phyloP scores from a whole-genome alignment of 2,797 vertebrate species.

The Tenualosa ilisha region DNA sequence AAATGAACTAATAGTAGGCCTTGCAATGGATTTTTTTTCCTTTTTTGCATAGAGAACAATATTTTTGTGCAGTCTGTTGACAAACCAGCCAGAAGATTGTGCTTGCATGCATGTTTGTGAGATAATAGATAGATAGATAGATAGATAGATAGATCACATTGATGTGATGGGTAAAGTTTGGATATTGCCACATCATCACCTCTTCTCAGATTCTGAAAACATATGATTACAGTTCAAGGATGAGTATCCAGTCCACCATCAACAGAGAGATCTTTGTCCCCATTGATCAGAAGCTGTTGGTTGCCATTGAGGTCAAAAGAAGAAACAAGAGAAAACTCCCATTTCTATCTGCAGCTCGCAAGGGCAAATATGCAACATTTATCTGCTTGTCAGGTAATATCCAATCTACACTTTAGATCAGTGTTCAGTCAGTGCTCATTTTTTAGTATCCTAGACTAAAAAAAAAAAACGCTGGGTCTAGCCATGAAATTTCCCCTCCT shows the following conservation, averaged over 20 bases:
- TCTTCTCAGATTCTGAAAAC: neutral
- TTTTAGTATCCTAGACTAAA: too few species aligned
- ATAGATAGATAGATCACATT: too few species aligned
- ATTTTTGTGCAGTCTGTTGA: neutral
- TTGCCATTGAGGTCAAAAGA: slow-evolving; percentile 88
- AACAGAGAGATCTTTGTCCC: slow-evolving; percentile 91
- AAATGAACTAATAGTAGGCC: too few species aligned
- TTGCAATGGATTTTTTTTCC: too few species aligned
- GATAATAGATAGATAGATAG: too few species aligned
- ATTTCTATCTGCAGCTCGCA: slow-evolving; percentile 83
- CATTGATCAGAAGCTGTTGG: slow-evolving; percentile 87
- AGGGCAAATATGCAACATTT: slow-evolving; percentile 87
- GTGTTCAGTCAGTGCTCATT: too few species aligned
- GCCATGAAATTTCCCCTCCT: too few species aligned
- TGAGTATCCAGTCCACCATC: slow-evolving; percentile 90
- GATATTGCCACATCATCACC: neutral
- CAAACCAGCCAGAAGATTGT: neutral
- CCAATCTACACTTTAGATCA: neutral
- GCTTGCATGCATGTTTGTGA: neutral
- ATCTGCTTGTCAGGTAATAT: slow-evolving; percentile 91
- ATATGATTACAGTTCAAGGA: slow-evolving; percentile 51
- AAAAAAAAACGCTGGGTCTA: too few species aligned
- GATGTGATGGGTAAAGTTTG: neutral
- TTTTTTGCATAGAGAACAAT: too few species aligned
- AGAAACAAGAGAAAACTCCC: slow-evolving; percentile 89